These are phyloP conservation scores for Tapirus indicus DNA, from an alignment of 2,797 vertebrate species.

Conservation along the genomic window DNA sequence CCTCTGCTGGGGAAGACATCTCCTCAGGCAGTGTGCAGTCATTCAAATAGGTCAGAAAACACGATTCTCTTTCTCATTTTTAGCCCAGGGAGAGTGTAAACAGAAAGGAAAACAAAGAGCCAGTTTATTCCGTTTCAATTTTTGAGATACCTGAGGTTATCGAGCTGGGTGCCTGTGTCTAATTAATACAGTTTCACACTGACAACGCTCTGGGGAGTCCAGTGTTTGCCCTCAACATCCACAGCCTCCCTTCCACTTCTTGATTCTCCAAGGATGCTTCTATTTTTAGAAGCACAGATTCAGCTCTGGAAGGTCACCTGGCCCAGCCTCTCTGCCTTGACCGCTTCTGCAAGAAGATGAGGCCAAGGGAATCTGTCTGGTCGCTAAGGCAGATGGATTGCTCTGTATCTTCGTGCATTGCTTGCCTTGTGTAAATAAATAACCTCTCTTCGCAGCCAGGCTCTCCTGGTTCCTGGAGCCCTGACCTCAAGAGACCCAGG, in stretches of 20 bases:
- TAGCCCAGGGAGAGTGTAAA: conserved; percentile 35
- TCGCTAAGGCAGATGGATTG: conserved; percentile 59
- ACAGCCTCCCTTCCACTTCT: conserved; percentile 15
- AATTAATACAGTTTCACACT: conserved; percentile 73
- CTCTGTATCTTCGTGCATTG: background rate
- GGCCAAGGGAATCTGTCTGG: conserved; percentile 17
- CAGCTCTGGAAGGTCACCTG: conserved; percentile 77
- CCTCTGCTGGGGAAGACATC: conserved; percentile 4
- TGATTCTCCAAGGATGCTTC: conserved; percentile 68
- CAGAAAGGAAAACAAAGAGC: background rate
- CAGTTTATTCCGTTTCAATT: conserved; percentile 71
- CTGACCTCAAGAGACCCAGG: background rate
- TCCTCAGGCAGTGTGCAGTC: background rate
- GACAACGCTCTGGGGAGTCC: conserved; percentile 54
- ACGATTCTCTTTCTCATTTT: background rate
- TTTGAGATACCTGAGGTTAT: conserved; percentile 72
- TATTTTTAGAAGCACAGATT: conserved; percentile 78
- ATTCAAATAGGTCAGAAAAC: conserved; percentile 60
- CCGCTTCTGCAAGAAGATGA: conserved; percentile 34
- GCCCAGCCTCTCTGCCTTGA: conserved; percentile 46
- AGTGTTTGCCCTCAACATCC: conserved; percentile 60
- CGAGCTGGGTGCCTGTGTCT: conserved; percentile 27
- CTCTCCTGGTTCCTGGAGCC: background rate
- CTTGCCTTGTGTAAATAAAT: conserved; percentile 46
- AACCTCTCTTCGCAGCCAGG: background rate